Base-by-base conservation (phyloP, 2,113 vertebrate species). In the Sarotherodon lohbergeri region DNA sequence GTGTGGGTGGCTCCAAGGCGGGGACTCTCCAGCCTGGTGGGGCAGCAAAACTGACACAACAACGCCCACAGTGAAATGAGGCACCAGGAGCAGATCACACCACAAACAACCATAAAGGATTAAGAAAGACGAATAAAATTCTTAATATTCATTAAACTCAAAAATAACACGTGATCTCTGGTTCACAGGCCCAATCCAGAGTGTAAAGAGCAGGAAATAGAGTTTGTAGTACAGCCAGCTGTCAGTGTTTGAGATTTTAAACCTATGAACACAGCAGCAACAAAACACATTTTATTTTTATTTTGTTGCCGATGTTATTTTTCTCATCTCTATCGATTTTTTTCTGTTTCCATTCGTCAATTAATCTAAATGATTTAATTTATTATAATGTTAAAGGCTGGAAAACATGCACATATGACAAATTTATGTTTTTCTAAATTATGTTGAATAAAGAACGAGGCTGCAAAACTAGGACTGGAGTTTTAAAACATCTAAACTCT, bases 261-360 rank as follows among this genome's bases (percentile, higher is more conserved):
- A 56, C 4, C 22, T 56, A 13, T 13, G 22, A 56, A 56, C 11
- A 56, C 22, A 56, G 4, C 13, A 13, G 22, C 55, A 56, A 56
- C 55, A 24, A 56, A 24, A 13, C 22, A 57, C 9, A 39, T 39
- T 39, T 39, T 3, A 39, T 39, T 55, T 57, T 56, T 13, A 57
- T 57, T 27, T 4, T 27, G 55, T 27, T 0, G 6, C 22, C 22
- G 3, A 6, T 57, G 22, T 2, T 57, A 24, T 27, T 29, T 57
- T 57, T 57, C 55, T 57, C 55, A 57, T 27, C 55, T 57, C 2
- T 3, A 27, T 27, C 14, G 12, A 4, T 27, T 57, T 57, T 27
- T 57, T 14, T 29, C 12, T 29, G 24, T 57, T 57, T 57, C 4
- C 7, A 0, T 29, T 29, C 0, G 0, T 29, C 0, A 1, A 14